Evolutionary conservation across 1,140 invertebrate genomes (phyloP), one percentile per base, ranked within the genome.

Genomic region (Sycobia sp.): DNA sequence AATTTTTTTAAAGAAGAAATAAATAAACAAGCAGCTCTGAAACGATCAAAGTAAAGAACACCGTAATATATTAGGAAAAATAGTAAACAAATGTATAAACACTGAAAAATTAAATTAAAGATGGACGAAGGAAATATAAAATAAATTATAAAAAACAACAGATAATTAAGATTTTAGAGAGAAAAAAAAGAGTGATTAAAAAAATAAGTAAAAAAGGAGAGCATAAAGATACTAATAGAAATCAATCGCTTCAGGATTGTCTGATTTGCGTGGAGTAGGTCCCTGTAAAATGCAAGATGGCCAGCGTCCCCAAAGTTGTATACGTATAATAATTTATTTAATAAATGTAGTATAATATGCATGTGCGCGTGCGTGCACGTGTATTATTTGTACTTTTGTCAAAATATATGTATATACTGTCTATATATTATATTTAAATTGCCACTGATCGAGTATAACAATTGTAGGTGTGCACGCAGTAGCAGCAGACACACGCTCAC

Each of bases 201-300:
- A 38, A 58, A 47, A 62, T 46, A 20, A 20, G 32, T 18, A 22
- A 13, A 62, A 11, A 51, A 66, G 68, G 25, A 67, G 49, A 55
- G 46, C 53, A 46, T 54, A 54, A 69, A 76, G 60, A 69, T 67
- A 73, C 58, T 74, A 58, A 73, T 66, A 76, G 67, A 76, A 80
- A 80, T 78, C 74, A 82, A 81, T 80, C 78, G 75, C 75, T 78
- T 74, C 65, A 82, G 78, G 79, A 82, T 82, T 82, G 80, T 82
- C 79, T 82, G 79, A 79, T 79, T 69, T 81, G 78, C 78, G 34
- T 65, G 79, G 76, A 80, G 73, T 78, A 80, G 79, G 79, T 81
- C 76, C 78, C 78, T 81, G 80, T 80, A 79, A 79, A 81, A 80
- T 82, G 80, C 77, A 81, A 80, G 72, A 82, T 81, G 79, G 79